Base-by-base conservation (phyloP, 1,140 invertebrate genomes). In the Cydia splendana region DNA sequence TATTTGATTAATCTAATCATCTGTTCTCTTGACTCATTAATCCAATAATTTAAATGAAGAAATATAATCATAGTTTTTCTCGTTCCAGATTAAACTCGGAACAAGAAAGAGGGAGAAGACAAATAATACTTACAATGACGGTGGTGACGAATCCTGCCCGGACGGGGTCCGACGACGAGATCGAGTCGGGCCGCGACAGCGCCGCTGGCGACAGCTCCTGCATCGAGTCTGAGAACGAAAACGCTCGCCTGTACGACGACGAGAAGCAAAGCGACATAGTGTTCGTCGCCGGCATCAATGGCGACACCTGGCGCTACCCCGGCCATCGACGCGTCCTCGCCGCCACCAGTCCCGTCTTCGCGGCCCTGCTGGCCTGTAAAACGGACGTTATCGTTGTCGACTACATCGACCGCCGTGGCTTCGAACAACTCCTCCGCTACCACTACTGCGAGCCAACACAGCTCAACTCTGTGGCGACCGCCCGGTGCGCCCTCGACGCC, bases 401-500 rank as follows among this genome's bases (percentile, higher is more conserved):
- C 75, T 95, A 96, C 82, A 92, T 96, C 4, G 95, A 96, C 65
- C 95, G 95, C 53, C 87, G 95, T 76, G 96, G 95, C 9, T 96
- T 96, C 82, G 95, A 96, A 83, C 94, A 96, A 83, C 90, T 96
- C 0, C 90, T 96, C 48, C 95, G 95, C 92, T 95, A 94, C 82
- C 89, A 96, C 74, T 95, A 96, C 81, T 94, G 94, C 34, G 94
- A 96, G 62, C 93, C 94, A 0, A 94, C 96, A 7, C 92, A 94
- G 42, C 93, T 96, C 34, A 94, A 95, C 74, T 95, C 95, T 0
- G 94, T 96, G 2, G 90, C 91, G 1, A 95, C 95, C 0, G 95
- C 96, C 10, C 88, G 96, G 18, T 93, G 93, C 7, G 95, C 96
- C 0, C 93, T 96, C 0, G 94, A 96, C 81, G 95, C 95, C 1